Percentiles rank a stretch among this genome's conserved stretches.
Conservation (phyloP, 2,113 vertebrate genomes). For the Megatriorchis doriae region DNA sequence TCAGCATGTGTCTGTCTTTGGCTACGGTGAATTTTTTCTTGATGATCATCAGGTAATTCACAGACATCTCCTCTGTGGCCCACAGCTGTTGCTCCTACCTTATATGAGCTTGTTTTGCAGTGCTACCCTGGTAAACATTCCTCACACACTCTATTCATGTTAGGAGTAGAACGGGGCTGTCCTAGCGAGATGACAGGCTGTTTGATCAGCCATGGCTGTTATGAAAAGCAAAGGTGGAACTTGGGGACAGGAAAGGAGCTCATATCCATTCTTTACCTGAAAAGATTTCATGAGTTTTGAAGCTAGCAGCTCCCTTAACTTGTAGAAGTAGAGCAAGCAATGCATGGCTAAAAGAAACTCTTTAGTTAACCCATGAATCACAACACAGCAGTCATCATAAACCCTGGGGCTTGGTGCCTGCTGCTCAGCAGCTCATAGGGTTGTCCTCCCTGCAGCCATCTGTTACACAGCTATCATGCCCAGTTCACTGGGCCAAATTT, state of each 20-base stretch:
- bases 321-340: neutral
- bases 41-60: neutral
- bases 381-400: neutral
- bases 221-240: neutral
- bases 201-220: neutral
- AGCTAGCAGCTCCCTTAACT: neutral
- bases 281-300: neutral
- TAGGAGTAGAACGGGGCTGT: neutral
- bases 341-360: neutral
- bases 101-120: neutral
- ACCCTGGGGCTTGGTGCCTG: fast-evolving
- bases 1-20: neutral
- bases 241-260: neutral
- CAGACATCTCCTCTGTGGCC: neutral
- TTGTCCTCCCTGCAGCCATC: neutral
- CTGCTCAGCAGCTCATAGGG: neutral
- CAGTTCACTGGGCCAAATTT: neutral
- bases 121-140: neutral
- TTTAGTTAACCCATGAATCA: neutral
- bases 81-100: neutral
- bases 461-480: neutral
- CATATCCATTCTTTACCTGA: neutral
- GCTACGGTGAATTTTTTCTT: neutral
- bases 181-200: neutral
- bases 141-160: neutral